Evolutionary conservation across 2,113 vertebrate genomes (phyloP).

Genomic region (Solea solea): DNA sequence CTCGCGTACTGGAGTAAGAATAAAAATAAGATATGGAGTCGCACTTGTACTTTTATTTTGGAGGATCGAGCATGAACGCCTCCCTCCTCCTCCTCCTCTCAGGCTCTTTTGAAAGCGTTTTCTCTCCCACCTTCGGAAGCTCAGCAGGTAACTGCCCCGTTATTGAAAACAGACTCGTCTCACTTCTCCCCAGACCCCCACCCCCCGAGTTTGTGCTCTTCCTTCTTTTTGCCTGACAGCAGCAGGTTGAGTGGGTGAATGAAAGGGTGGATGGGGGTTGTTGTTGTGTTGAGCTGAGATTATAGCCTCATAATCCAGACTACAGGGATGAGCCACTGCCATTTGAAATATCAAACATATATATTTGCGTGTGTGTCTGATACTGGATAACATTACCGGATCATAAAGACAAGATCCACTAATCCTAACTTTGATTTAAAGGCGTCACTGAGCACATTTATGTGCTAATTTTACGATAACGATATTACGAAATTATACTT

Average conservation of each 20-base stretch:
- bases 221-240: slow-evolving; percentile 49
- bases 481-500: too few relatives aligned
- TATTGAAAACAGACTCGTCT: slow-evolving; percentile 77
- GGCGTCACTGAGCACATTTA: too few relatives aligned
- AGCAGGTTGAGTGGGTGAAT: too few relatives aligned
- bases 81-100: slow-evolving; percentile 14
- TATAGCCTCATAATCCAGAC: too few relatives aligned
- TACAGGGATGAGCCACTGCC: too few relatives aligned
- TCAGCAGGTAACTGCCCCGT: slow-evolving; percentile 72
- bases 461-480: too few relatives aligned
- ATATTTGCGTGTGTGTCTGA: neutral
- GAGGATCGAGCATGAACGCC: slow-evolving; percentile 39
- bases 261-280: slow-evolving; percentile 60
- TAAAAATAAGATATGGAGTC: neutral
- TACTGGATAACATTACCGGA: too few relatives aligned
- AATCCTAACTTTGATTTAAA: too few relatives aligned
- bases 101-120: slow-evolving; percentile 52
- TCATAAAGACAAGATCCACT: too few relatives aligned
- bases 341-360: too few relatives aligned
- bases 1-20: neutral
- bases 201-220: slow-evolving; percentile 51
- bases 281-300: neutral
- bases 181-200: slow-evolving; percentile 47
- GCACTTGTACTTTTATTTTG: slow-evolving; percentile 30
- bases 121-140: slow-evolving; percentile 54